A percentile compares a stretch with the other conserved stretches of the same genome.
These are phyloP conservation scores for Sebastes oblongus DNA, from an alignment of 2,797 vertebrate species.

Conservation along the genomic window DNA sequence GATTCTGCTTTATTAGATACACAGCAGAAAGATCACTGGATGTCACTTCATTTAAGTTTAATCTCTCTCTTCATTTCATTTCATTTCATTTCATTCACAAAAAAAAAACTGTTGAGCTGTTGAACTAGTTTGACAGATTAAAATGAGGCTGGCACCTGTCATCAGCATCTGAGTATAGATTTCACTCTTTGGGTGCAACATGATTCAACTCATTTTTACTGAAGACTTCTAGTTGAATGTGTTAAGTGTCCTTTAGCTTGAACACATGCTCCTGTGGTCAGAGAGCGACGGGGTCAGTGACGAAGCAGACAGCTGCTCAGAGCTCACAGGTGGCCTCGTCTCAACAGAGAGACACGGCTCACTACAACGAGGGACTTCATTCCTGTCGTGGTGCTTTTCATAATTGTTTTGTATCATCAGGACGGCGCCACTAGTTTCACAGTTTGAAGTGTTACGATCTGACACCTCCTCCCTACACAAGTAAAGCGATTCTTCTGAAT, in stretches of 20 bases:
- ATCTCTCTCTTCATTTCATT: conserved; percentile 1
- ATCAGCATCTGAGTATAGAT: background rate
- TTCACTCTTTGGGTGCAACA: background rate
- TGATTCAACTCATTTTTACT: background rate
- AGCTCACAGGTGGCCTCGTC: conserved; percentile 60
- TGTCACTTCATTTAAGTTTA: conserved; percentile 25
- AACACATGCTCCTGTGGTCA: conserved; percentile 17
- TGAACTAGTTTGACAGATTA: conserved; percentile 12
- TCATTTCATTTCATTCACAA: background rate
- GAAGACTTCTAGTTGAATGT: background rate
- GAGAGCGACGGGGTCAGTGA: background rate
- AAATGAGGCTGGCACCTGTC: background rate
- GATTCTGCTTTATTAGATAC: conserved; percentile 27
- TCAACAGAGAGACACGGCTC: conserved; percentile 5
- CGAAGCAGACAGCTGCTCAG: conserved; percentile 63
- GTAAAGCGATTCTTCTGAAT: background rate
- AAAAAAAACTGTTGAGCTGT: background rate
- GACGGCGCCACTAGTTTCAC: background rate
- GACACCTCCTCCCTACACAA: background rate
- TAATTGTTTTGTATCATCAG: background rate
- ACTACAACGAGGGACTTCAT: conserved; percentile 4
- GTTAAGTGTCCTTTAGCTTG: background rate
- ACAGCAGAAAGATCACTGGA: conserved; percentile 17
- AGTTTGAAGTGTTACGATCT: background rate
- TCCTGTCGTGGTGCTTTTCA: conserved; percentile 26